Conservation (phyloP, 2,113 vertebrate species). For the Nesospiza acunhae region DNA sequence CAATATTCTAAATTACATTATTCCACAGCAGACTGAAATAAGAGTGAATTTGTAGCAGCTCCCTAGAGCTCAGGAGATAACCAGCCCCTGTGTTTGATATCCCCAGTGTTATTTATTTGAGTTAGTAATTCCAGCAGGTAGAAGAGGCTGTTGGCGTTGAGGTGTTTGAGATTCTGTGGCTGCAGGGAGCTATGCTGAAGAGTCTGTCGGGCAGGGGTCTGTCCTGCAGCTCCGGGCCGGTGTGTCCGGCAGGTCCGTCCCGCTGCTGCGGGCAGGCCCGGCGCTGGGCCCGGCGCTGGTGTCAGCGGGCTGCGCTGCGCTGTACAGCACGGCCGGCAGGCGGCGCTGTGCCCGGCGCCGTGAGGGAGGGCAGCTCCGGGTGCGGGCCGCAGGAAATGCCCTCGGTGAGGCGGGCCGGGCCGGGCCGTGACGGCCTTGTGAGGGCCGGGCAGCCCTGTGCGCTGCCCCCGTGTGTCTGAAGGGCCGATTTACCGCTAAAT, state of each 20-base stretch:
- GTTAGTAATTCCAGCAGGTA: not conserved
- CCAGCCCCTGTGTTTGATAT: not conserved
- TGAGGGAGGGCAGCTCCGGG: not conserved
- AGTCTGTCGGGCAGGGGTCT: too few species aligned
- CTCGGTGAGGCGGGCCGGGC: not conserved
- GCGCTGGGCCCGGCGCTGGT: not conserved
- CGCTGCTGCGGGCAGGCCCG: too few species aligned
- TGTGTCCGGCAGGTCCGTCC: too few species aligned
- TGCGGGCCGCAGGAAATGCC: fast-evolving
- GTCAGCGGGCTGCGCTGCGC: not conserved
- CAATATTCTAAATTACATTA: not conserved
- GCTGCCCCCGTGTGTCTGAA: not conserved
- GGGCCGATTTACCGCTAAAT: not conserved
- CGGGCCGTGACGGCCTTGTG: not conserved
- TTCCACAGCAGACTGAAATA: not conserved
- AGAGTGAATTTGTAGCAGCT: not conserved
- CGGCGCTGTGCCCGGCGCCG: not conserved
- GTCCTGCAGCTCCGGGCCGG: too few species aligned
- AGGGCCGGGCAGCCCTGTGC: not conserved
- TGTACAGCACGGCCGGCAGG: not conserved
- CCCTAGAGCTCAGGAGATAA: not conserved
- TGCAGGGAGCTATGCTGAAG: not conserved
- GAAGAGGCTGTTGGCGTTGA: not conserved
- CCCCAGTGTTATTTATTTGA: not conserved
- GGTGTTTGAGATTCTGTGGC: not conserved